phyloP scores from a whole-genome alignment of 2,113 vertebrate genomes.

The Dipodomys spectabilis region DNA sequence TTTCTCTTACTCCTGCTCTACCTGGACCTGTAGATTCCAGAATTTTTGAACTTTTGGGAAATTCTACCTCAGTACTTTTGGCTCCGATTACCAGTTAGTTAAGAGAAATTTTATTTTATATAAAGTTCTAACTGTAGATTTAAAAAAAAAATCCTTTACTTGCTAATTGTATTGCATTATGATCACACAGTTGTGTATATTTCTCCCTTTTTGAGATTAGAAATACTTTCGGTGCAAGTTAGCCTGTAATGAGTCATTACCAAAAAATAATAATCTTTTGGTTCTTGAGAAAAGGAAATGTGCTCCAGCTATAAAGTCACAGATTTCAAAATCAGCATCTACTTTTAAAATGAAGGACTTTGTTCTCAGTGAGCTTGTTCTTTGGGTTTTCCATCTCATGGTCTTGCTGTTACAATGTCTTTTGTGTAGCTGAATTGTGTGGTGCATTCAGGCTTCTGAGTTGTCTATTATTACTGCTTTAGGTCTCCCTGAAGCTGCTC shows the following conservation, averaged over 20 bases:
- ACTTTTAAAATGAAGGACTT: background rate
- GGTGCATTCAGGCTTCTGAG: background rate
- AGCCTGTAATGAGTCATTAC: background rate
- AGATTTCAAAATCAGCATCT: conserved; percentile 4
- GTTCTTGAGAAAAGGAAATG: background rate
- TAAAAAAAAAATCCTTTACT: background rate
- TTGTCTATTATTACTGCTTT: too few relatives aligned
- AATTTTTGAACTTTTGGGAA: too few relatives aligned
- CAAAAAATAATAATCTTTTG: background rate
- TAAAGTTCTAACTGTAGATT: background rate
- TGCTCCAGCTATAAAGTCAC: background rate
- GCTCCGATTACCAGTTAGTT: background rate
- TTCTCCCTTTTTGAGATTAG: background rate
- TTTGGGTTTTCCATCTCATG: background rate
- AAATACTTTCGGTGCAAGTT: background rate
- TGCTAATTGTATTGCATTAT: background rate
- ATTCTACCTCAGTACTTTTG: background rate
- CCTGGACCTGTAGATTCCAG: background rate
- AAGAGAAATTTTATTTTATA: background rate
- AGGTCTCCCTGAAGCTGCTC: too few relatives aligned
- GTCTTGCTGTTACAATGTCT: background rate
- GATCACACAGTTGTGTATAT: background rate
- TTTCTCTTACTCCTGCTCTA: background rate
- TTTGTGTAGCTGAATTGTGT: background rate
- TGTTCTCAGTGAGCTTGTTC: background rate